These are phyloP conservation scores for Acleris sparsana DNA, from an alignment of 2,888 invertebrate genomes.

Conservation along the genomic window DNA sequence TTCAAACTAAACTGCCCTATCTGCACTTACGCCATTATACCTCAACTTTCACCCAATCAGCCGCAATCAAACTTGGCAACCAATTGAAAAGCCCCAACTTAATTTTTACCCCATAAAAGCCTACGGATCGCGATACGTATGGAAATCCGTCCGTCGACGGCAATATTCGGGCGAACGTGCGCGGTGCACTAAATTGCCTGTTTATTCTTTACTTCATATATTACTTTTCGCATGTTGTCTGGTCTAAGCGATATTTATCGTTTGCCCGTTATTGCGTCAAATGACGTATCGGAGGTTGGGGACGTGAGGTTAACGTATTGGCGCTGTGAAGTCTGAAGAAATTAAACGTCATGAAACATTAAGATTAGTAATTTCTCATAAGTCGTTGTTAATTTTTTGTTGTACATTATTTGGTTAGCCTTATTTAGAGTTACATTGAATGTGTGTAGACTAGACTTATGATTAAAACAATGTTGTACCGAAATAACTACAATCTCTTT, in stretches of 20 bases:
- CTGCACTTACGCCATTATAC: neutral
- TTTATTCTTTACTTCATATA: conserved; percentile 85
- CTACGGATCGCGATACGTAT: conserved; percentile 81
- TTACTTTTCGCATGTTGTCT: conserved; percentile 84
- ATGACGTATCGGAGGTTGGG: conserved; percentile 76
- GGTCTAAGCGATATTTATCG: conserved; percentile 83
- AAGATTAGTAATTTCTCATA: too few relatives aligned
- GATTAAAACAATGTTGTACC: too few relatives aligned
- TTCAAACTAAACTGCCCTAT: neutral
- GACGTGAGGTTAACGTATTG: conserved; percentile 55
- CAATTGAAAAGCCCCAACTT: conserved; percentile 75
- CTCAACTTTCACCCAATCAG: conserved; percentile 3
- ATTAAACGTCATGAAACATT: too few relatives aligned
- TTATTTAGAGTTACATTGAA: too few relatives aligned
- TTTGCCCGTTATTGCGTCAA: conserved; percentile 82
- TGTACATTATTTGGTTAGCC: too few relatives aligned
- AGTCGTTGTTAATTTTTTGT: too few relatives aligned
- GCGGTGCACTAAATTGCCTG: conserved; percentile 82
- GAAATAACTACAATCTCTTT: too few relatives aligned
- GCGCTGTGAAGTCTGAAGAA: neutral
- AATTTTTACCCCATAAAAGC: conserved; percentile 83
- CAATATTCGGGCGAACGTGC: conserved; percentile 82
- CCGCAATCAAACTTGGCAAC: conserved; percentile 44
- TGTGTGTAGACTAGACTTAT: too few relatives aligned
- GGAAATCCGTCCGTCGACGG: conserved; percentile 79